Base-by-base conservation (phyloP, 2,113 vertebrate genomes). In the Ptychochromis oligacanthus region DNA sequence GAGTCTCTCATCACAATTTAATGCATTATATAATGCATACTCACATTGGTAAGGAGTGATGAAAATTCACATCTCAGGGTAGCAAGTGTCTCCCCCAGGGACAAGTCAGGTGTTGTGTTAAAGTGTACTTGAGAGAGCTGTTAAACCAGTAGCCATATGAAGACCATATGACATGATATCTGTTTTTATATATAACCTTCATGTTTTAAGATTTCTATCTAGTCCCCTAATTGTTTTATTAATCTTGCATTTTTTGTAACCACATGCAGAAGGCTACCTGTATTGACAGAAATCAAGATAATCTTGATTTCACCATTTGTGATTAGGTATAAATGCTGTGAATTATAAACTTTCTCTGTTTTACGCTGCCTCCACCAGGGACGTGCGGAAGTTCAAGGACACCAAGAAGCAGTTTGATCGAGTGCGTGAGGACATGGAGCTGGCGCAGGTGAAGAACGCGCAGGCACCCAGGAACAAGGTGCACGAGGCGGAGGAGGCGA, bases 391-490 rank as follows among this genome's bases (percentile, higher is more conserved):
- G 94, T 99, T 99, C 90, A 99, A 99, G 93, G 98, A 99, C 93
- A 97, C 97, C 2, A 99, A 99, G 94, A 99, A 99, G 89, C 98
- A 99, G 81, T 99, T 99, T 92, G 98, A 99, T 95, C 97, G 98
- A 77, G 97, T 98, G 55, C 94, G 98, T 0, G 98, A 99, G 87
- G 98, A 99, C 93, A 96, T 99, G 97, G 98, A 99, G 88, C 93
- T 98, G 22, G 97, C 98, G 0, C 96, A 99, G 94, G 97, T 97
- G 91, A 97, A 98, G 94, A 99, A 99, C 0, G 98, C 98, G 1
- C 98, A 99, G 93, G 98, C 97, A 0, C 97, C 98, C 0, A 95
- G 97, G 9, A 98, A 98, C 95, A 98, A 98, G 12, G 97, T 97
- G 1, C 98, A 99, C 0, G 98, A 99, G 88, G 97, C 97, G 2